phyloP scores from a whole-genome alignment of 2,797 vertebrate genomes.

The Coracias cyanogaster region DNA sequence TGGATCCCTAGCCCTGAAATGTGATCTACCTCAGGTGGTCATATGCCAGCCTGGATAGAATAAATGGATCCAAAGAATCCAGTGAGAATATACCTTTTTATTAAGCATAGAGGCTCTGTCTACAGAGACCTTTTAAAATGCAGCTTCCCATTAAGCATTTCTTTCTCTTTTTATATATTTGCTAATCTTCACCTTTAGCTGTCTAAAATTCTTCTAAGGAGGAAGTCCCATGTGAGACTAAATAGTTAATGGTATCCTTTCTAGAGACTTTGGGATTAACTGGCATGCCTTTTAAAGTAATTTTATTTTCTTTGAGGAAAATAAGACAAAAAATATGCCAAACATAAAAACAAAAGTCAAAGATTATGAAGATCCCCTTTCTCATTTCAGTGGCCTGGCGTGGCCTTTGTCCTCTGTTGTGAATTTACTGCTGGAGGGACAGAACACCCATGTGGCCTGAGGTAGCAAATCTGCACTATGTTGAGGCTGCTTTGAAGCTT shows the following conservation, averaged over 20 bases:
- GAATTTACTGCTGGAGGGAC: not conserved
- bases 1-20: not conserved
- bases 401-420: not conserved
- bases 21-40: not conserved
- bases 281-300: accelerated
- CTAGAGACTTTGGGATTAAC: not conserved
- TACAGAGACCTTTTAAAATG: not conserved
- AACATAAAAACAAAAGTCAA: not conserved
- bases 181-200: not conserved
- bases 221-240: not conserved
- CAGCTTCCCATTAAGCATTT: not conserved
- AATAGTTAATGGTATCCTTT: not conserved
- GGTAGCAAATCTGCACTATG: not conserved
- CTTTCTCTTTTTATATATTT: not conserved
- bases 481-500: not conserved
- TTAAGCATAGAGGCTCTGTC: not conserved
- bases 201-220: not conserved
- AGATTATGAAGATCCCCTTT: not conserved
- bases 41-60: not conserved
- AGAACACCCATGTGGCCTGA: not conserved
- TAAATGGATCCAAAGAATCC: not conserved
- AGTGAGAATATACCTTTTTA: not conserved
- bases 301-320: not conserved
- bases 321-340: not conserved
- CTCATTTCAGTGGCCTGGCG: not conserved